Evolutionary conservation across 2,113 vertebrate species (phyloP), one percentile per base, ranked within the genome.

Genomic region (Erinaceus europaeus): DNA sequence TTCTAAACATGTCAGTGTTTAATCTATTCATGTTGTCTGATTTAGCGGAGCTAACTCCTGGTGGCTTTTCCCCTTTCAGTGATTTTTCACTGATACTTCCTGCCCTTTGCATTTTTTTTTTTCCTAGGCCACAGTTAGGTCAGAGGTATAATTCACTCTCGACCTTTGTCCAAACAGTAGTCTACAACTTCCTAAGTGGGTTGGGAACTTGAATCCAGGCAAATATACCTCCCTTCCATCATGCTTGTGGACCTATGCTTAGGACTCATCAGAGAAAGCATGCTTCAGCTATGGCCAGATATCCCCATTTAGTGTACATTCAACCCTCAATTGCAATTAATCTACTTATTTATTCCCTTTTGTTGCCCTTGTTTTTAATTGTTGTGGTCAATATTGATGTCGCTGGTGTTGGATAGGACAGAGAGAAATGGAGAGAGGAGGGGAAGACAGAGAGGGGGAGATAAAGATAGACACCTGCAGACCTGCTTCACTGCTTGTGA

Each of bases 1-100:
- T 92, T 86, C 84, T 80, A 78, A 80, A 83, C 65, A 88, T 46
- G 80, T 81, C 81, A 52, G 1, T 55, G 73, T 91, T 92, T 93
- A 89, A 94, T 84, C 76, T 61, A 46, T 10, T 53, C 64, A 77
- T 69, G 59, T 61, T 86, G 74, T 81, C 81, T 18, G 68, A 88
- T 83, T 93, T 93, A 93, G 84, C 68, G 72, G 77, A 40, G 46
- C 44, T 57, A n/a, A 75, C 88, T 93, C 79, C 75, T 69, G 73
- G 38, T 36, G 62, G 62, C 18, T 88, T 85, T 85, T 80, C 61
- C 27, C 67, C 48, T 90, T n/a, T 65, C 71, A 68, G 64, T 67
- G 72, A 91, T 42, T 96, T 84, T 84, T 73, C 61, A 78, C 64
- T 78, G 59, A 91, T 78, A 75, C 44, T 55, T 84, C 53, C 20